These are phyloP conservation scores for Henricia sp. DNA, from an alignment of 53 echinoderm and acorn worm species.

Conservation along the genomic window DNA sequence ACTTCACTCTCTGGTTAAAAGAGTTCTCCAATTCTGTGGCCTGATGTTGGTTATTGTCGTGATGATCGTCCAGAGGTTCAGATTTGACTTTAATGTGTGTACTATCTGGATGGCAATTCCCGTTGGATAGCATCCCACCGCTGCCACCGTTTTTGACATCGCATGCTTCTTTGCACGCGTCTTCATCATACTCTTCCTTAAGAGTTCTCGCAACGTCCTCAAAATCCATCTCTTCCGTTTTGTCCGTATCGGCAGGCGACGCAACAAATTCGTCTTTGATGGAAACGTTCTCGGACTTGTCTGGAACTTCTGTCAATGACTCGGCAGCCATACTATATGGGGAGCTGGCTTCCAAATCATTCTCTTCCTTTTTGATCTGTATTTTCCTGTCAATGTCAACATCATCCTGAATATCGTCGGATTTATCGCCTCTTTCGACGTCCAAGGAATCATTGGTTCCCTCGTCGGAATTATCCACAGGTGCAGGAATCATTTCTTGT, in stretches of 20 bases:
- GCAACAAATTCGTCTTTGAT: conserved; percentile 60
- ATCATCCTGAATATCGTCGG: conserved; percentile 35
- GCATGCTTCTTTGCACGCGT: neutral
- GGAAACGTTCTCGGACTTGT: neutral
- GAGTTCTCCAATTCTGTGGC: conserved; percentile 41
- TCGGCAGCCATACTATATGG: neutral
- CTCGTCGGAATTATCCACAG: conserved; percentile 19
- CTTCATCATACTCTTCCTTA: neutral
- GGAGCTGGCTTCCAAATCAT: conserved; percentile 7
- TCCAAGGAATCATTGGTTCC: conserved; percentile 34
- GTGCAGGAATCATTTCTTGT: neutral
- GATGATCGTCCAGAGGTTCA: neutral
- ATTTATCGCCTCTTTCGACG: conserved; percentile 15
- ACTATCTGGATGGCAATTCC: neutral
- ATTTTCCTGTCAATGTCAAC: conserved; percentile 29
- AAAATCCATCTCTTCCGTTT: conserved; percentile 59
- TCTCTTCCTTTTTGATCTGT: conserved; percentile 24
- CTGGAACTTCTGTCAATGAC: neutral
- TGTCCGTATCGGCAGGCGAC: conserved; percentile 45
- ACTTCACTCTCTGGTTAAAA: conserved; percentile 4
- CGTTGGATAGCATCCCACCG: conserved; percentile 25
- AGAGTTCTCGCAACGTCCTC: conserved; percentile 2
- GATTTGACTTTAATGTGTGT: conserved; percentile 28
- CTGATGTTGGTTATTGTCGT: neutral
- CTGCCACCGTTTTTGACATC: conserved; percentile 24